Evolutionary conservation across 1,140 invertebrate species (phyloP), one percentile per base, ranked within the genome.

Genomic region (Epicauta chinensis): DNA sequence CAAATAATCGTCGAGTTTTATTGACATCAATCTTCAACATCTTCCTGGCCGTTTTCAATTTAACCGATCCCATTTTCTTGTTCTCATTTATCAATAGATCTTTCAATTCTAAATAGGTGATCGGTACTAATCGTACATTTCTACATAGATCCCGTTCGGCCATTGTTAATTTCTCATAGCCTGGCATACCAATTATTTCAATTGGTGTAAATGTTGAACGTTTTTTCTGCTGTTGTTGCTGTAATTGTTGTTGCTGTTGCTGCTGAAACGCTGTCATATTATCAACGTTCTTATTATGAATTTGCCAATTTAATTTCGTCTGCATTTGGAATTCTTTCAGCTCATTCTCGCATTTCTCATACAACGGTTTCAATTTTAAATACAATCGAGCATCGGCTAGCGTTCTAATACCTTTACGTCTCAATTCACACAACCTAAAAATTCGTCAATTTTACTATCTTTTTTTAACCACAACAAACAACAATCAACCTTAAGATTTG

Each of bases 11-110:
- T 46, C 90, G 79, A 2, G 91, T 95, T 73, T 94, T 94, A 71
- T 95, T 95, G 1, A 95, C 92, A 77, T 94, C 91, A 53, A 94
- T 94, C 72, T 93, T 94, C 9, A 94, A 79, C 5, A 93, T 73
- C 23, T 77, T 75, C 37, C 92, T 75, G 0, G 92, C 92, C 66
- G 91, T 86, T 13, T 87, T 80, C 15, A 95, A 72, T 51, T 81
- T 78, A 6, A 95, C 69, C 56, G 73, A 76, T 2, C 83, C 86
- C 23, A 68, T 58, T 61, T 86, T 88, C 47, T 81, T 77, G 69
- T 87, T 88, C 64, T 93, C 90, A 1, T 73, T 66, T 15, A 90
- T 79, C 5, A 95, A 68, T 35, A 84, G 71, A 5, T 79, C 75
- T 56, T 88, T 87, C 60, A 90, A 85, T 43, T 89, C 83, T 31